A percentile compares a stretch with the other conserved stretches of the same genome.
Evolutionary conservation across 2,888 invertebrate genomes (phyloP).

Genomic region (Shargacucullia verbasci): DNA sequence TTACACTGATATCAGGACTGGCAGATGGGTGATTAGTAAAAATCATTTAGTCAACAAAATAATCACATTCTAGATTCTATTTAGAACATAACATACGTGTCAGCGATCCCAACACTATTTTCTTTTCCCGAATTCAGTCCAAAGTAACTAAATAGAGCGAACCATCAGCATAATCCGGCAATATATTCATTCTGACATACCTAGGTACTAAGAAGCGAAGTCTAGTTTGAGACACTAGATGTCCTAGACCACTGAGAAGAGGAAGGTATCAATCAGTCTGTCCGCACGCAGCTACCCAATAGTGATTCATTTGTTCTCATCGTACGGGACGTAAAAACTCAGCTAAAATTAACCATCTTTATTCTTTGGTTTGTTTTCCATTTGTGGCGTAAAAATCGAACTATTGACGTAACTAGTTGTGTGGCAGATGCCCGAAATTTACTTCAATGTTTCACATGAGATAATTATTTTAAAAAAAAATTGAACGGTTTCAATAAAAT

Average conservation of each 20-base stretch:
- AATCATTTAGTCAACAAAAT: no score
- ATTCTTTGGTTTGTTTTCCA: slow-evolving; percentile 18
- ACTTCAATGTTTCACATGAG: no score
- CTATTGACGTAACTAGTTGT: not conserved
- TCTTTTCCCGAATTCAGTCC: slow-evolving; percentile 10
- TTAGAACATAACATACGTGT: not conserved
- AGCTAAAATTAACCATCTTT: slow-evolving; percentile 39
- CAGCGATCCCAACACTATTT: slow-evolving; percentile 6
- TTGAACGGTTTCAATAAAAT: no score
- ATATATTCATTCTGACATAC: slow-evolving; percentile 31
- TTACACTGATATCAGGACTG: no score
- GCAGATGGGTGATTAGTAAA: no score
- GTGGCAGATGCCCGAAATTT: no score
- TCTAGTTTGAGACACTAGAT: slow-evolving; percentile 39
- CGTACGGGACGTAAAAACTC: slow-evolving; percentile 33
- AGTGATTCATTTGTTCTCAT: slow-evolving; percentile 50
- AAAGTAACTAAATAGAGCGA: slow-evolving; percentile 2
- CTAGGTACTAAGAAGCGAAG: slow-evolving; percentile 23
- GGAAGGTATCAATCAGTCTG: slow-evolving; percentile 56
- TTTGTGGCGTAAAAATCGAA: slow-evolving; percentile 16
- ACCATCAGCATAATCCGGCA: slow-evolving; percentile 38
- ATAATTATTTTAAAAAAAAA: no score
- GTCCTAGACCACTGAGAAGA: slow-evolving; percentile 31
- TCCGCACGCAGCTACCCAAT: slow-evolving; percentile 36
- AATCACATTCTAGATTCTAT: no score